Base-by-base conservation (phyloP, 1,140 invertebrate species). In the Drosophila grimshawi region DNA sequence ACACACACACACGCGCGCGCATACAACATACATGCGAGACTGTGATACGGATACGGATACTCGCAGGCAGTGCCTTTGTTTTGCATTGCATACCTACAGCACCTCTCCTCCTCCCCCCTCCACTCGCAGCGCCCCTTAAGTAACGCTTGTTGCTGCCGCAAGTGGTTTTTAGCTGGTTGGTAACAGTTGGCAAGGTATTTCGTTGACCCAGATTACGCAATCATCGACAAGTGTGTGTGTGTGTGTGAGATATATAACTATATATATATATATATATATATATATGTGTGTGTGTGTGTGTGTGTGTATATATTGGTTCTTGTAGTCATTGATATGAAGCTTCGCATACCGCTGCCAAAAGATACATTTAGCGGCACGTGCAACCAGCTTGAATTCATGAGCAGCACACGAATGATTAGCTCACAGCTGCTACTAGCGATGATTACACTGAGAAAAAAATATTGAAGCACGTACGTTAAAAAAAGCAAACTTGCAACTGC, bases 171-270 rank as follows among this genome's bases (percentile, higher is more conserved):
- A 59, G 37, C 39, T 43, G 10, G 32, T 35, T 67, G 55, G 55
- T 11, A 33, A 68, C 59, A 64, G 80, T 27, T 57, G 60, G 59
- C 46, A 63, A 83, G 71, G 78, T 79, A 77, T 86, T 83, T 73
- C 63, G 76, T 78, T 88, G 83, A 89, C 83, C 83, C 85, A 88
- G 80, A 88, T 88, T 89, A 78, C 80, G 80, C 80, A 88, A 72
- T 83, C 80, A 46, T 60, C 55, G 33, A 57, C 62, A 39, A 46
- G 41, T 56, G 48, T 32, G 53, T 4, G 33, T 39, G n/a, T 27
- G 52, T 55, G 32, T 33, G 39, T 45, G 10, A 39, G 8, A 39
- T 39, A 39, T n/a, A 43, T 41, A 10, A 4, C n/a, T n/a, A 43
- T n/a, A 3, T 43, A 43, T 41, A 10, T n/a, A 43, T n/a, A 43